Percentiles rank a stretch among this genome's conserved stretches.
Evolutionary conservation across 2,888 invertebrate species (phyloP).

Genomic region (Netelia melanura): DNA sequence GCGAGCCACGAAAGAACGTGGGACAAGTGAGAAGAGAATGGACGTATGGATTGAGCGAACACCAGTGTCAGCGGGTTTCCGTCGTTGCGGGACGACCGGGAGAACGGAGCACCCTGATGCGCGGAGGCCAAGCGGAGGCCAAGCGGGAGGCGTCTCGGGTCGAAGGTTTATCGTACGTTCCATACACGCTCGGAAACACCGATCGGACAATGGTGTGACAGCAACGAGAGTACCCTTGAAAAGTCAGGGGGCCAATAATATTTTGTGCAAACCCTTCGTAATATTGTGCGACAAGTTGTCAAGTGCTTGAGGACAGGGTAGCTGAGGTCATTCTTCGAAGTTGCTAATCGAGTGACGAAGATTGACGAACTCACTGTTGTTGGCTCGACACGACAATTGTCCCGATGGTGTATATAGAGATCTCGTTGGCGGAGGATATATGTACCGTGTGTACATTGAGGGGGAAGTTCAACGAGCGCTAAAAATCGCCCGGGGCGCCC

Average conservation of each 20-base stretch:
- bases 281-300: slow-evolving; percentile 67
- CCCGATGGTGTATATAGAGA: slow-evolving; percentile 36
- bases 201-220: slow-evolving; percentile 19
- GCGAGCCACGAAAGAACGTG: slow-evolving; percentile 26
- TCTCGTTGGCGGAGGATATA: slow-evolving; percentile 31
- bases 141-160: slow-evolving; percentile 27
- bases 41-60: slow-evolving; percentile 43
- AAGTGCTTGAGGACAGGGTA: slow-evolving; percentile 9
- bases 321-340: background rate
- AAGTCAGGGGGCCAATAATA: slow-evolving; percentile 71
- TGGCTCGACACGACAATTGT: slow-evolving; percentile 54
- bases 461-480: slow-evolving; percentile 11
- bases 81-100: slow-evolving; percentile 20
- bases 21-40: slow-evolving; percentile 34
- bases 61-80: slow-evolving; percentile 43
- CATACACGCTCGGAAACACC: background rate
- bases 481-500: slow-evolving; percentile 52
- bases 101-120: slow-evolving; percentile 30
- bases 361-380: slow-evolving; percentile 58
- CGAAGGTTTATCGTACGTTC: slow-evolving; percentile 30
- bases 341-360: slow-evolving; percentile 58
- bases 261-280: slow-evolving; percentile 73
- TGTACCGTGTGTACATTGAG: slow-evolving; percentile 15
- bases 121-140: slow-evolving; percentile 32
- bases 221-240: slow-evolving; percentile 37